Conservation (phyloP, 2,113 vertebrate species). For the Gallinago jamesoni region DNA sequence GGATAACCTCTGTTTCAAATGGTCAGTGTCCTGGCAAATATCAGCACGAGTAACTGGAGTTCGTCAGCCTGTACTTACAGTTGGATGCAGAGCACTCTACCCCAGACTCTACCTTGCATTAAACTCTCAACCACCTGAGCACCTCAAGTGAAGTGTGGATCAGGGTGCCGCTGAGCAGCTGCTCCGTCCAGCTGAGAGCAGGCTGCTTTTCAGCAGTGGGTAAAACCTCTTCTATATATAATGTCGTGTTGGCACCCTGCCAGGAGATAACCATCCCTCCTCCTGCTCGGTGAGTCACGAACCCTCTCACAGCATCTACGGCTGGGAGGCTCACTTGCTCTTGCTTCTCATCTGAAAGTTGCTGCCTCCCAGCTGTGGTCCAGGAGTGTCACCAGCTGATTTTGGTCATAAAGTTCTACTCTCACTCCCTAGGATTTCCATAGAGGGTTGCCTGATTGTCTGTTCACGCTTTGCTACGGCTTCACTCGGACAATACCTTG, state of each 20-base stretch:
- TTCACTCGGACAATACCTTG: background rate
- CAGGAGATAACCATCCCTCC: background rate
- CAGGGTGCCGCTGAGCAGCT: slow-evolving; percentile 12
- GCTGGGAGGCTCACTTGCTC: background rate
- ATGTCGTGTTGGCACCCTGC: background rate
- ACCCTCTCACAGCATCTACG: background rate
- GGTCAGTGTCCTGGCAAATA: slow-evolving; percentile 25
- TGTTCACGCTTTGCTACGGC: background rate
- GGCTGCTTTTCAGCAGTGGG: background rate
- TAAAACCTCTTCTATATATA: background rate
- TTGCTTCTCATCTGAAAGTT: background rate
- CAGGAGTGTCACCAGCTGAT: background rate
- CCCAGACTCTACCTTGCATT: background rate
- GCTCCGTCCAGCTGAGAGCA: background rate
- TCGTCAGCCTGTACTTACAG: background rate
- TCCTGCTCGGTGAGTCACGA: background rate
- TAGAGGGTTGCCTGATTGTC: background rate
- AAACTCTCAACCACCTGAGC: slow-evolving; percentile 20
- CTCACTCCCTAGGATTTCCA: background rate
- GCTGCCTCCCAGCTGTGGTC: background rate
- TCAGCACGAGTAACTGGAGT: slow-evolving; percentile 14
- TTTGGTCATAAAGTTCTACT: background rate
- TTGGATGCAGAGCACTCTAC: background rate
- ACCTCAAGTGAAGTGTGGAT: background rate
- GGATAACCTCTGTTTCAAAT: slow-evolving; percentile 30